Base-by-base conservation (phyloP, 2,113 vertebrate species). In the Callospermophilus lateralis region DNA sequence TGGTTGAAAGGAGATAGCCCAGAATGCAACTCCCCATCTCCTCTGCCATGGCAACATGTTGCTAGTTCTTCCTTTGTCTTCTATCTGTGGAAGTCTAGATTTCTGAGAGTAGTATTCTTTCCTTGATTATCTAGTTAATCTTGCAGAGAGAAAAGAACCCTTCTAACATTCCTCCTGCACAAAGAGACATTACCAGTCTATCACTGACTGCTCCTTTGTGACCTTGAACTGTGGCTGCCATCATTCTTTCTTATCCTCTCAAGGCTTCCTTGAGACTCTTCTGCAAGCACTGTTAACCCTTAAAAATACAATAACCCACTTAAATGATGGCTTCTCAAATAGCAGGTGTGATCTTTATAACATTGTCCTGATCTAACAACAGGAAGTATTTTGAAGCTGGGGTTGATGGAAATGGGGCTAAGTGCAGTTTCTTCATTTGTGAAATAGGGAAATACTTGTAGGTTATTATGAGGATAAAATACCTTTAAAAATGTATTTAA, bases 21-120 rank as follows among this genome's bases (percentile, higher is more conserved):
- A 90, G 13, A 53, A 28, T 84, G 5, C 48, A 72, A 58, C 65
- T 94, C 89, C 61, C 94, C 48, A 55, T n/a, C 20, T 96, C 91
- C 95, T 97, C 96, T 93, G 63, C 95, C 97, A 96, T 97, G 93
- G 97, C 94, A 98, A 97, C 95, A 0, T 0, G 4, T 42, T 10
- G 15, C 65, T 73, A 90, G 92, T 97, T 95, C 74, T 94, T 77
- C 79, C 28, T 90, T 45, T 4, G 1, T 76, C 84, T 97, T 94
- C 88, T 63, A 78, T 90, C 72, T 72, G 76, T 20, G 1, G 45
- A 28, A 78, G 48, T 84, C 73, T 77, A 63, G 51, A 70, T 93
- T 92, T 85, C 88, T 93, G 55, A 94, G 28, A 68, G 45, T 28
- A 86, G 76, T 55, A 9, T 53, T n/a, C 55, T 67, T 73, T 1